phyloP scores from a whole-genome alignment of 1,140 invertebrate species.

The Rhizoglyphus robini region DNA sequence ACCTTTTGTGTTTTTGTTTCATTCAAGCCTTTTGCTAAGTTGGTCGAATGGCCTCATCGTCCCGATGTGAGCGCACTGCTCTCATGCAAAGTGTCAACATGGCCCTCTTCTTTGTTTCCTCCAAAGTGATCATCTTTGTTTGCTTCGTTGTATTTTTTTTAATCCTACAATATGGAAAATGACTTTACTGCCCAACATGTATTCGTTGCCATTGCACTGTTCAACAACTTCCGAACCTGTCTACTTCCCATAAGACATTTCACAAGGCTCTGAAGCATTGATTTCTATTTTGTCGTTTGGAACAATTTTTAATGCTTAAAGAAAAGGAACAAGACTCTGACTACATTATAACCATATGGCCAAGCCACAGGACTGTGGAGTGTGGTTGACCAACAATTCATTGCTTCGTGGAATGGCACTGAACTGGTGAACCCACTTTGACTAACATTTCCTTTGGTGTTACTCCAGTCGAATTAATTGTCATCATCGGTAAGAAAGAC shows the following conservation, averaged over 20 bases:
- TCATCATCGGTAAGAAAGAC: slow-evolving; percentile 50
- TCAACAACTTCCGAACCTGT: slow-evolving; percentile 48
- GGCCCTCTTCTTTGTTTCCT: slow-evolving; percentile 34
- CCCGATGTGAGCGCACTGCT: slow-evolving; percentile 51
- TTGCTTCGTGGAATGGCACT: slow-evolving; percentile 33
- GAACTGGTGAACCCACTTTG: slow-evolving; percentile 22
- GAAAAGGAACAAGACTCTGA: slow-evolving; percentile 27
- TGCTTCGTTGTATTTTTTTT: slow-evolving; percentile 54
- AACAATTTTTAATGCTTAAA: slow-evolving; percentile 31
- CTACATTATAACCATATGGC: slow-evolving; percentile 10
- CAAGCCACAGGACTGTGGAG: slow-evolving; percentile 28
- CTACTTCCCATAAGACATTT: slow-evolving; percentile 55
- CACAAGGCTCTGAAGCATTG: slow-evolving; percentile 36
- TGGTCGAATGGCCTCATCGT: slow-evolving; percentile 44
- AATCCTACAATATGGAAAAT: slow-evolving; percentile 47
- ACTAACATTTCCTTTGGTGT: slow-evolving; percentile 49
- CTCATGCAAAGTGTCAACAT: slow-evolving; percentile 53
- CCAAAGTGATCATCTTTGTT: slow-evolving; percentile 55
- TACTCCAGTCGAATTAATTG: slow-evolving; percentile 48
- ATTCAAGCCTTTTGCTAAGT: slow-evolving; percentile 48
- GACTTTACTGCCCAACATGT: slow-evolving; percentile 56
- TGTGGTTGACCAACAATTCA: slow-evolving; percentile 31
- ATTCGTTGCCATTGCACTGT: slow-evolving; percentile 56
- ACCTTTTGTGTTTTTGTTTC: slow-evolving; percentile 20
- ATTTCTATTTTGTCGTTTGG: slow-evolving; percentile 50